A percentile compares a stretch with the other conserved stretches of the same genome.
These are phyloP conservation scores for Cerastis leucographa DNA, from an alignment of 2,888 invertebrate species.

Conservation along the genomic window DNA sequence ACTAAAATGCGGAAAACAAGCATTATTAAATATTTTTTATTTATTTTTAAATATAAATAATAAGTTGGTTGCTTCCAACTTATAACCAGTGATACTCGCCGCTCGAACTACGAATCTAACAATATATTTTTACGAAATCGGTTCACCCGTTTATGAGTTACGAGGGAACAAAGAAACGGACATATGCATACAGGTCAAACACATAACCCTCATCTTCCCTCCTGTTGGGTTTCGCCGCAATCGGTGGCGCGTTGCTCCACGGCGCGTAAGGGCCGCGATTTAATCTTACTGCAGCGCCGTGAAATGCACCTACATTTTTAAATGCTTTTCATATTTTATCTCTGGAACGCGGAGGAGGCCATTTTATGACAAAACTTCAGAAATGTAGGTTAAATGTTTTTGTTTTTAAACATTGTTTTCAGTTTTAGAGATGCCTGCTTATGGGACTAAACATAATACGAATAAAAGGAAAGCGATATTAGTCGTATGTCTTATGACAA, in stretches of 20 bases:
- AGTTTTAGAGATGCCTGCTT: not conserved
- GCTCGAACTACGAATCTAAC: too few species aligned
- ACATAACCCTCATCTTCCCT: not conserved
- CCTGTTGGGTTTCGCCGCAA: not conserved
- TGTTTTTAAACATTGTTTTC: constrained; percentile 4
- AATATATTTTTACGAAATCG: not conserved
- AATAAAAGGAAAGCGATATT: constrained; percentile 6
- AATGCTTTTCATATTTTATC: constrained; percentile 19
- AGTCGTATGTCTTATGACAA: constrained; percentile 4
- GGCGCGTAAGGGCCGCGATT: not conserved
- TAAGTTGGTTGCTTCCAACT: too few species aligned
- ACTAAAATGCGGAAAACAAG: not conserved
- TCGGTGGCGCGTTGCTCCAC: not conserved
- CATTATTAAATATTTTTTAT: not conserved
- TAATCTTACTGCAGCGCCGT: constrained; percentile 14
- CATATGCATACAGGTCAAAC: not conserved
- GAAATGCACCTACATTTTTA: constrained; percentile 33
- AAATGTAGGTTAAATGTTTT: not conserved
- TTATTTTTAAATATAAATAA: too few species aligned
- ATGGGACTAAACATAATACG: constrained; percentile 2
- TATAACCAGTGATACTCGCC: too few species aligned
- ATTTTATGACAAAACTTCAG: constrained; percentile 10
- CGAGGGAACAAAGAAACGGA: not conserved
- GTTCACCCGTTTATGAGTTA: not conserved
- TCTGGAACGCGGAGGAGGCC: not conserved